Evolutionary conservation across 2,888 invertebrate genomes (phyloP).

Genomic region (Nyleta sp.): DNA sequence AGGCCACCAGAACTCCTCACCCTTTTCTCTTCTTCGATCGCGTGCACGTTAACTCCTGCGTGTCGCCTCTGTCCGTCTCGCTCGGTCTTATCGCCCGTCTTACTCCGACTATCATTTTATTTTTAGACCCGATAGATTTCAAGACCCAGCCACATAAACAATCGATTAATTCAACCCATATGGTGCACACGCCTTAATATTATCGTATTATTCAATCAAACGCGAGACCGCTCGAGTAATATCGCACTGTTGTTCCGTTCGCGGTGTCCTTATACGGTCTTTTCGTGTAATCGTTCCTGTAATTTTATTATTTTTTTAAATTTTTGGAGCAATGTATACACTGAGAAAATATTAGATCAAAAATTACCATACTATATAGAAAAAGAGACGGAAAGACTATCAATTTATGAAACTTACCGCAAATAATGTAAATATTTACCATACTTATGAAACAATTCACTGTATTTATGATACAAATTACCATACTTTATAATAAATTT

Average conservation of each 20-base stretch:
- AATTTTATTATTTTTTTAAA: background rate
- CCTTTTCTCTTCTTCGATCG: conserved; percentile 66
- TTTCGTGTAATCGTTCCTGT: too few relatives aligned
- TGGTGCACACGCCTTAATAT: conserved; percentile 26
- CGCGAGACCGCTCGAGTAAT: too few relatives aligned
- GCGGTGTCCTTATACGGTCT: background rate
- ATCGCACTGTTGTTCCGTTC: background rate
- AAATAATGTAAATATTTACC: too few relatives aligned
- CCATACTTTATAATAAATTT: too few relatives aligned
- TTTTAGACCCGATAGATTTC: conserved; percentile 39
- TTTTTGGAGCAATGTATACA: too few relatives aligned
- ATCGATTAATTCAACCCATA: conserved; percentile 38
- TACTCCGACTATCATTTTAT: conserved; percentile 25
- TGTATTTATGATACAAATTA: too few relatives aligned
- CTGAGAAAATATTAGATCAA: too few relatives aligned
- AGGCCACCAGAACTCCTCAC: conserved; percentile 76
- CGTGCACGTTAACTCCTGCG: conserved; percentile 62
- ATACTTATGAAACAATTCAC: too few relatives aligned
- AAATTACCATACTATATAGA: too few relatives aligned
- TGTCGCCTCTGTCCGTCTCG: conserved; percentile 27
- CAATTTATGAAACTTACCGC: too few relatives aligned
- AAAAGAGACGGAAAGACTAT: too few relatives aligned
- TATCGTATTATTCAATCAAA: conserved; percentile 16
- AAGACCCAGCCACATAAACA: conserved; percentile 26
- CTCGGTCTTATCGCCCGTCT: conserved; percentile 11